These are phyloP conservation scores for Helostoma temminkii DNA, from an alignment of 2,797 vertebrate species.

Conservation along the genomic window DNA sequence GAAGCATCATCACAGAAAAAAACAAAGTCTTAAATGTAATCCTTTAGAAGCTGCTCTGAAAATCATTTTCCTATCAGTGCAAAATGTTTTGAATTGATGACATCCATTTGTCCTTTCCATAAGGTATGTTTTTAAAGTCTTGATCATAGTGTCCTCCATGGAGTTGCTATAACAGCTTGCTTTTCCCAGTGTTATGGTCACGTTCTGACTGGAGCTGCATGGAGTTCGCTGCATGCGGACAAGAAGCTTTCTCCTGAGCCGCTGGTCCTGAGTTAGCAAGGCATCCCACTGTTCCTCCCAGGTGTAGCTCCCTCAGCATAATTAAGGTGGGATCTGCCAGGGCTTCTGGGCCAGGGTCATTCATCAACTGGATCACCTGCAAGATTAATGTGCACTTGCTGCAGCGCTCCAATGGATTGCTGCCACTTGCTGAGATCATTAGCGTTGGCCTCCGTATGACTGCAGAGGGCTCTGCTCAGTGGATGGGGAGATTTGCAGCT, in stretches of 20 bases:
- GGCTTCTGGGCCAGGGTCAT: slow-evolving; percentile 83
- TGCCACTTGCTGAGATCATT: slow-evolving; percentile 88
- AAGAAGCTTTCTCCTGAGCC: slow-evolving; percentile 52
- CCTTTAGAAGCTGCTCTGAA: slow-evolving; percentile 58
- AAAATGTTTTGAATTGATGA: slow-evolving; percentile 70
- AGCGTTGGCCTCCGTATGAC: slow-evolving; percentile 80
- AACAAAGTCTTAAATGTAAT: slow-evolving; percentile 55
- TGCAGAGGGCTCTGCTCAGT: slow-evolving; percentile 74
- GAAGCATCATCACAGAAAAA: slow-evolving; percentile 53
- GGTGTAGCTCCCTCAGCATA: slow-evolving; percentile 83
- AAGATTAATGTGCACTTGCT: slow-evolving; percentile 86
- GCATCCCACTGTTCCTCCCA: slow-evolving; percentile 72
- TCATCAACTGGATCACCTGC: slow-evolving; percentile 84
- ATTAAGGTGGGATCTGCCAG: slow-evolving; percentile 86
- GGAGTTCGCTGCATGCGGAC: slow-evolving; percentile 44
- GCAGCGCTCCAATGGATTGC: slow-evolving; percentile 85
- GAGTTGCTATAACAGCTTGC: slow-evolving; percentile 56
- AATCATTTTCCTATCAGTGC: slow-evolving; percentile 59
- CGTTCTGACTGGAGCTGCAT: slow-evolving; percentile 45
- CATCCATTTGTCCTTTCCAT: slow-evolving; percentile 72
- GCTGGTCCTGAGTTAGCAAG: slow-evolving; percentile 72
- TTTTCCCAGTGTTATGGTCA: slow-evolving; percentile 42
- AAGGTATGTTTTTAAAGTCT: slow-evolving; percentile 61
- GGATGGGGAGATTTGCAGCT: slow-evolving; percentile 82
- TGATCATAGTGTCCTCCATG: slow-evolving; percentile 57